A percentile compares a stretch with the other conserved stretches of the same genome.
These are phyloP conservation scores for Scrobipalpa atriplicella DNA, from an alignment of 2,888 invertebrate genomes.

Conservation along the genomic window DNA sequence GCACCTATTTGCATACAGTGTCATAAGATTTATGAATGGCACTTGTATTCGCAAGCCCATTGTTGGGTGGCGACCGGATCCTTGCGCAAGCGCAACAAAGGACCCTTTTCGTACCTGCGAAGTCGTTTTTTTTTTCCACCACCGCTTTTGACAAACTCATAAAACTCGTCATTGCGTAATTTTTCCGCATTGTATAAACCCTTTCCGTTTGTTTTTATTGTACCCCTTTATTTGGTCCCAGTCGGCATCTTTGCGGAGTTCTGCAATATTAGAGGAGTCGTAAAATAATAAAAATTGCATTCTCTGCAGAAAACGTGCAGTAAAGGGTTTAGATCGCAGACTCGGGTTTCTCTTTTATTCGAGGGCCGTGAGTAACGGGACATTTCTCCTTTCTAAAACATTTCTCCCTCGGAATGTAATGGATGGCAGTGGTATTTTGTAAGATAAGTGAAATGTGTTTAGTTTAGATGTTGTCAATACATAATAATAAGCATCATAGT, in stretches of 20 bases:
- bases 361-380: constrained; percentile 66
- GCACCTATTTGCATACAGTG: constrained; percentile 74
- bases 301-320: constrained; percentile 73
- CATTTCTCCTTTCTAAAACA: constrained; percentile 48
- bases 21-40: constrained; percentile 57
- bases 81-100: constrained; percentile 52
- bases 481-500: not conserved
- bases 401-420: constrained; percentile 62
- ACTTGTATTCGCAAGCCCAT: constrained; percentile 59
- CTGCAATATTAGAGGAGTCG: constrained; percentile 69
- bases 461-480: not conserved
- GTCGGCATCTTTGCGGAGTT: constrained; percentile 77
- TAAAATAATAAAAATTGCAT: constrained; percentile 80
- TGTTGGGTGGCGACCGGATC: constrained; percentile 44
- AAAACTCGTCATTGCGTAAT: constrained; percentile 78
- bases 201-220: constrained; percentile 81
- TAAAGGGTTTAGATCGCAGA: constrained; percentile 75
- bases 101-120: constrained; percentile 72
- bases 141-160: constrained; percentile 54
- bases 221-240: constrained; percentile 63
- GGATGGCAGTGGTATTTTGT: constrained; percentile 50
- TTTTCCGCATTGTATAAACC: constrained; percentile 80
- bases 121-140: constrained; percentile 68
- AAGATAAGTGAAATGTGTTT: constrained; percentile 63
- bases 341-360: constrained; percentile 67